Evolutionary conservation across 2,113 vertebrate species (phyloP).

Genomic region (Cnemophilus loriae): DNA sequence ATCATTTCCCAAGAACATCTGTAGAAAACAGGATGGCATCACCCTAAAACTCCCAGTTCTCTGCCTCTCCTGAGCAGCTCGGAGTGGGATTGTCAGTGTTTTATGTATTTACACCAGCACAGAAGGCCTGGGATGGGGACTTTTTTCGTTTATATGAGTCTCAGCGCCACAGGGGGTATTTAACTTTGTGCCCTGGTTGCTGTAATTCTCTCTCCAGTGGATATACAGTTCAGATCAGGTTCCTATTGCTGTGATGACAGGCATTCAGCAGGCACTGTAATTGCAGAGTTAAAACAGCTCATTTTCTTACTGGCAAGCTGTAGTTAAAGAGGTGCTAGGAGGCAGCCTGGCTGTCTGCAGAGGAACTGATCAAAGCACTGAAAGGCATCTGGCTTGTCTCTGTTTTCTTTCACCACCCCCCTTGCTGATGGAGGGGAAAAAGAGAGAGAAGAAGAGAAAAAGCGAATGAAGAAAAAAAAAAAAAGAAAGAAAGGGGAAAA

Average conservation of each 20-base stretch:
- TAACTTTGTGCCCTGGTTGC: conserved; percentile 69
- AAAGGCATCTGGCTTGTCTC: conserved; percentile 84
- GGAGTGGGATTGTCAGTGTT: conserved; percentile 21
- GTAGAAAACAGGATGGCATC: conserved; percentile 23
- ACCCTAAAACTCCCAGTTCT: neutral
- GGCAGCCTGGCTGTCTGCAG: conserved; percentile 85
- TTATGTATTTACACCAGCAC: conserved; percentile 60
- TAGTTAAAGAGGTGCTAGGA: conserved; percentile 80
- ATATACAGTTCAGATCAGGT: conserved; percentile 72
- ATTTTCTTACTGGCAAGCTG: conserved; percentile 80
- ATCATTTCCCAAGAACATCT: neutral
- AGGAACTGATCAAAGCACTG: conserved; percentile 80
- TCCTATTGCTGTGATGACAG: conserved; percentile 81
- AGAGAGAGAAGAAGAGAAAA: conserved; percentile 30
- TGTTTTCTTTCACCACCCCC: conserved; percentile 77
- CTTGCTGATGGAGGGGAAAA: conserved; percentile 45
- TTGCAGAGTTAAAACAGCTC: conserved; percentile 79
- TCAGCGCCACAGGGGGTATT: conserved; percentile 67
- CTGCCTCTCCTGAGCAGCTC: neutral
- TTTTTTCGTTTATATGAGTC: conserved; percentile 59
- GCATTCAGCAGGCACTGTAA: conserved; percentile 80
- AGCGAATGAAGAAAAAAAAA: neutral
- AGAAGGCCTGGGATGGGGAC: neutral
- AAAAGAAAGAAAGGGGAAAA: neutral
- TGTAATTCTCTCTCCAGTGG: conserved; percentile 73